Percentiles rank a stretch among this genome's conserved stretches.
Evolutionary conservation across 2,797 vertebrate genomes (phyloP).

Genomic region (Steatocranus sp.): DNA sequence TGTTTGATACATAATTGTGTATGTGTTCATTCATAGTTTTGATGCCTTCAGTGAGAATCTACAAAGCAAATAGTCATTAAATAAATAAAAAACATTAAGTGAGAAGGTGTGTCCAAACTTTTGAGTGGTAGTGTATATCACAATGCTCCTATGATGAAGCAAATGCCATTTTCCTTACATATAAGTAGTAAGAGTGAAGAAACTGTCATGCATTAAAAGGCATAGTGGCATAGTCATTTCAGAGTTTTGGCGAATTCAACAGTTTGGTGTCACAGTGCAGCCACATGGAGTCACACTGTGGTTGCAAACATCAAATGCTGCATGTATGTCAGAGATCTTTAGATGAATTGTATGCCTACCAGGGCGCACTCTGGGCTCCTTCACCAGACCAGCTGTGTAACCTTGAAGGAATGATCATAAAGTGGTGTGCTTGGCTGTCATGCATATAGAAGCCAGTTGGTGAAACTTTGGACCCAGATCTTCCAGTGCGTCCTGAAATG

Average conservation of each 20-base stretch:
- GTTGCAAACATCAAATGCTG: slow-evolving; percentile 33
- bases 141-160: neutral
- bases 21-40: neutral
- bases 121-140: neutral
- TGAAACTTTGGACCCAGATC: slow-evolving; percentile 47
- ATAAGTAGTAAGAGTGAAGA: slow-evolving; percentile 38
- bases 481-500: neutral
- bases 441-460: slow-evolving; percentile 43
- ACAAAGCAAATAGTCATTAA: neutral
- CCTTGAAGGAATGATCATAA: slow-evolving; percentile 21
- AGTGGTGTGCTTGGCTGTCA: neutral
- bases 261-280: slow-evolving; percentile 41
- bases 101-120: neutral
- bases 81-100: neutral
- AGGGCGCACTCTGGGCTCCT: slow-evolving; percentile 5
- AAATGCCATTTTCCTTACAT: slow-evolving; percentile 33
- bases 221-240: neutral
- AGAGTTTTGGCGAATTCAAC: neutral
- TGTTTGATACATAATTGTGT: neutral
- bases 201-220: slow-evolving; percentile 14
- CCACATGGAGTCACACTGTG: slow-evolving; percentile 57
- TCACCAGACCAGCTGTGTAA: slow-evolving; percentile 54
- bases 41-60: neutral
- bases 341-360: slow-evolving; percentile 44
- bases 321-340: slow-evolving; percentile 66